A percentile compares a stretch with the other conserved stretches of the same genome.
Evolutionary conservation across 2,113 vertebrate species (phyloP).

Genomic region (Alethe castanea): DNA sequence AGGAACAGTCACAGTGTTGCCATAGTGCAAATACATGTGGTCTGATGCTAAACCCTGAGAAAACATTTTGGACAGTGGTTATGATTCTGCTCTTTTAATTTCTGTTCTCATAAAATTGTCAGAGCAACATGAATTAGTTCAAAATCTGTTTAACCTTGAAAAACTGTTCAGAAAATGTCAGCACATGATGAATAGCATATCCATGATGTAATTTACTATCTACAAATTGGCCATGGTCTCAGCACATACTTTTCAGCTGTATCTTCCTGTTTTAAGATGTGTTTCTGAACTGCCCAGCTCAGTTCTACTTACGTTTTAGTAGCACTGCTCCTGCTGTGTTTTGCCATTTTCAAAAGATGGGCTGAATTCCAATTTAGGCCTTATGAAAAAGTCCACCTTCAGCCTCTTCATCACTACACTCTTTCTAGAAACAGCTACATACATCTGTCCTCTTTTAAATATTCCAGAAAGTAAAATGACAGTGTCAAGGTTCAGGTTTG

Average conservation of each 20-base stretch:
- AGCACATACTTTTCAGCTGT: not conserved
- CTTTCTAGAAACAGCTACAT: not conserved
- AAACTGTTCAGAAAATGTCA: not conserved
- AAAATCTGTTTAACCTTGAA: not conserved
- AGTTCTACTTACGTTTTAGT: not conserved
- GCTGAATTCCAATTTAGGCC: not conserved
- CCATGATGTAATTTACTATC: not conserved
- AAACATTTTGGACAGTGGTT: not conserved
- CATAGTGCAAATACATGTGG: not conserved
- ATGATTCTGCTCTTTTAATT: not conserved
- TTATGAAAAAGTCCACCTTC: not conserved
- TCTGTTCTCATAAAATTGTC: not conserved
- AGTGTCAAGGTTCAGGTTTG: not conserved
- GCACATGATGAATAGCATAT: not conserved
- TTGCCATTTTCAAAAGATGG: not conserved
- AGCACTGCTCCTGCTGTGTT: not conserved
- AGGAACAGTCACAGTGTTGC: fast-evolving
- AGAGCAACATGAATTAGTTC: not conserved
- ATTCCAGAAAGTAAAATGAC: not conserved
- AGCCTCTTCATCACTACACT: not conserved
- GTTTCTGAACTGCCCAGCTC: not conserved
- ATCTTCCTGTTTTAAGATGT: not conserved
- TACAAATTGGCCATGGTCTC: not conserved
- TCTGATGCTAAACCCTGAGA: not conserved
- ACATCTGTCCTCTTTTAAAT: not conserved